Evolutionary conservation across 2,888 invertebrate genomes (phyloP), one percentile per base, ranked within the genome.

Genomic region (Schrankia costaestrigalis): DNA sequence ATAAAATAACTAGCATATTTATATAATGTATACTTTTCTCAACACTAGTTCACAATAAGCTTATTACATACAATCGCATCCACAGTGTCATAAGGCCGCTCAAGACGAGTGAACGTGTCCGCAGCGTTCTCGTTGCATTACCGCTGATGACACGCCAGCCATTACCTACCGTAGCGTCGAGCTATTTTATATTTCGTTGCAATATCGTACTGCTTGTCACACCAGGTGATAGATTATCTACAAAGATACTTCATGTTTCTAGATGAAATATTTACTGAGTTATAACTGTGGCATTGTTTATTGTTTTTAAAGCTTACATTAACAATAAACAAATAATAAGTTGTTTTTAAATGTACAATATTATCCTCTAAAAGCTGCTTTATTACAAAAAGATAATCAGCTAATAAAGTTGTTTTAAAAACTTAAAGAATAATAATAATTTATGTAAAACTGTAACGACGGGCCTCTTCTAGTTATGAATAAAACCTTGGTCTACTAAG

Each of bases 121-220:
- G 54, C 54, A 51, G 46, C 57, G 64, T 66, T 56, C 65, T 61
- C 56, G 66, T 60, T 63, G 68, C 72, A 76, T 71, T 70, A 68
- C 65, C 60, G 53, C 62, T 71, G 74, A 73, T 74, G 74, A 74
- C 66, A 56, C 52, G 56, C 37, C 44, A 33, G 41, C 54, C 46
- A 57, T 65, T 66, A 63, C 66, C 50, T 49, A 40, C 36, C 40
- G 47, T 45, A 51, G 36, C 47, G 47, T 31, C 38, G 31, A 29
- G 48, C 65, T 58, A 68, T 65, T 65, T 66, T 61, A 59, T 67
- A 72, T 67, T 62, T 65, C 56, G 49, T 56, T 52, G 56, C 59
- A 56, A 62, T 58, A 59, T 52, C 53, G 46, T 49, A 42, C 51
- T 37, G 36, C 43, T 41, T 44, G 55, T 56, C 56, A 39, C 46